Evolutionary conservation across 2,888 invertebrate genomes (phyloP), one percentile per base, ranked within the genome.

Genomic region (Sinotaia quadrata): DNA sequence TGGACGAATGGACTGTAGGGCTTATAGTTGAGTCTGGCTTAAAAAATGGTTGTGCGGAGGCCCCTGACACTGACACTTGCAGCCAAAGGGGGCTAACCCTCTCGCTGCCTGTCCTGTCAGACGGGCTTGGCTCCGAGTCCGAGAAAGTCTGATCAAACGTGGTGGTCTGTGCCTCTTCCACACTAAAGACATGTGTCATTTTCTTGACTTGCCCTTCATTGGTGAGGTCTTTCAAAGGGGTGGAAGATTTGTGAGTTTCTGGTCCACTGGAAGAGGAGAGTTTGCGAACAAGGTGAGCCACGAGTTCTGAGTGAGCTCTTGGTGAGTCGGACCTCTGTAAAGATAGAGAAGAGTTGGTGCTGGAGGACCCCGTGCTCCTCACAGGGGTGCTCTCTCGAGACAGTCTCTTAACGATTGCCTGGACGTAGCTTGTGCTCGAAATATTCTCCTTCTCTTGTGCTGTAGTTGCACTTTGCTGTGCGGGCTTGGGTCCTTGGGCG

Each of bases 321-420:
- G 81, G 78, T 24, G 82, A 81, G 65, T 82, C 81, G 49, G 78
- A 72, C 56, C 75, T 62, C 52, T 74, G 73, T 27, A 81, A 49
- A n/a, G 75, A 67, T 59, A 74, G 67, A 44, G 74, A 75, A 57
- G 78, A 79, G 52, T 71, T 75, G 1, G 71, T 72, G 60, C 69
- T 72, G 12, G 75, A 75, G 41, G 75, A 71, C 15, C 71, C 76
- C 5, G 71, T 37, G 59, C 76, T 79, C 56, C 57, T 62, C 12
- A 71, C 74, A 37, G 85, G 84, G 27, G 81, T 83, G 47, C 78
- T 77, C 66, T 85, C 85, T 54, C 83, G 68, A 4, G 85, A 85
- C 56, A 84, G 74, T 57, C 79, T 73, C 73, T 80, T 79, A 21
- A 81, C 82, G 51, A 83, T 81, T 34, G 81, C 71, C 71, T 82